Percentiles rank a stretch among this genome's conserved stretches.
These are phyloP conservation scores for Thymelicus lineola DNA, from an alignment of 2,888 invertebrate species.

Conservation along the genomic window DNA sequence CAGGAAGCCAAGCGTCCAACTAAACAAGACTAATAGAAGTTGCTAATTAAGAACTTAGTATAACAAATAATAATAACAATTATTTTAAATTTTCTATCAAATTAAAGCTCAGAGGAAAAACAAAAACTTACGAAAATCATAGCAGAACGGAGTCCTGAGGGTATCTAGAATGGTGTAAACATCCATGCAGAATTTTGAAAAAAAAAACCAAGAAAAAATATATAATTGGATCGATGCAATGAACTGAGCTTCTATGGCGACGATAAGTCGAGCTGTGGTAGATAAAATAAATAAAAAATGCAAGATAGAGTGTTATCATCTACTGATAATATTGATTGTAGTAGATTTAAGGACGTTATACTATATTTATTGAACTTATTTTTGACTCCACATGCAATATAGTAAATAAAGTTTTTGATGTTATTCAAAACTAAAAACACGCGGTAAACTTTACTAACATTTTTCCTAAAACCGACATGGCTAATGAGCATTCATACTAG, in stretches of 20 bases:
- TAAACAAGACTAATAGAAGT: not conserved
- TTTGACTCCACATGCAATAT: not conserved
- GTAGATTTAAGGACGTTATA: not conserved
- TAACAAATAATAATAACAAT: not conserved
- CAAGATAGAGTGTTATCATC: conserved; percentile 27
- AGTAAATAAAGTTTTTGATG: not conserved
- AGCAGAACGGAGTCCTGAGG: conserved; percentile 29
- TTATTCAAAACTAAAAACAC: not conserved
- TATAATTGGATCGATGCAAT: not conserved
- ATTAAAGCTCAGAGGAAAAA: not conserved
- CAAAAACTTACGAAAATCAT: conserved; percentile 26
- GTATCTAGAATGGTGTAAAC: conserved; percentile 33
- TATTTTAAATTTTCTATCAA: too few species aligned
- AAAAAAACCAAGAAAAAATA: not conserved
- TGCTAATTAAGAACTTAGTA: not conserved
- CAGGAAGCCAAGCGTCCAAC: conserved; percentile 22
- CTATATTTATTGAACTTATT: not conserved
- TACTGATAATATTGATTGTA: conserved; percentile 8
- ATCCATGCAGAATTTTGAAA: conserved; percentile 22
- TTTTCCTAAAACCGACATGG: not conserved
- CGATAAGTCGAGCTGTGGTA: conserved; percentile 14
- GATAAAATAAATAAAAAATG: conserved; percentile 27
- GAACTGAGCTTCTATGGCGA: not conserved
- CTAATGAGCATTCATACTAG: not conserved
- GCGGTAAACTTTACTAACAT: not conserved